Percentiles rank a stretch among this genome's conserved stretches.
phyloP scores from a whole-genome alignment of 2,113 vertebrate species.

The Taxidea taxus region DNA sequence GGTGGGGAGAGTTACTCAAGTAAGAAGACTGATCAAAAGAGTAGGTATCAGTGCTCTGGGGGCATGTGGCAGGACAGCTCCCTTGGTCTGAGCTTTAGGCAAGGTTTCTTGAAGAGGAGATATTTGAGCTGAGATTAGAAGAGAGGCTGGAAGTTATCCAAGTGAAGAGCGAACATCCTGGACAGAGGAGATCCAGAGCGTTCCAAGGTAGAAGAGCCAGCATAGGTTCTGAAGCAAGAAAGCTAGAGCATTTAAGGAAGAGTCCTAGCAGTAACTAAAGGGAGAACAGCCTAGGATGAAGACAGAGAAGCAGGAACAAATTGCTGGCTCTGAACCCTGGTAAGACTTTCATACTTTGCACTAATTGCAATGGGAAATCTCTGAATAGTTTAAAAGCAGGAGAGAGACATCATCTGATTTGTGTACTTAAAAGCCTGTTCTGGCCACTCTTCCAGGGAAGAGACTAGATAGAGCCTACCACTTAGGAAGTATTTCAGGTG shows the following conservation, averaged over 20 bases:
- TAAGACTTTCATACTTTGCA: neutral
- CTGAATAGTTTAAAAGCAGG: neutral
- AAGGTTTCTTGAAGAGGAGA: neutral
- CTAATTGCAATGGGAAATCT: neutral
- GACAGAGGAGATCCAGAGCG: neutral
- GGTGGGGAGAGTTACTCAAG: neutral
- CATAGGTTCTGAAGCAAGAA: neutral
- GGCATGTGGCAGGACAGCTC: neutral
- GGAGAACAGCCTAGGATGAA: neutral
- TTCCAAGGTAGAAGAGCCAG: neutral
- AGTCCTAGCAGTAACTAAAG: neutral
- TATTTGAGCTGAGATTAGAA: neutral
- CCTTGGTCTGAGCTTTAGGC: neutral
- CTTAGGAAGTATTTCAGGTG: neutral
- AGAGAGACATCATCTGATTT: neutral
- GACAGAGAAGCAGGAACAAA: neutral
- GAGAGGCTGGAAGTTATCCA: neutral
- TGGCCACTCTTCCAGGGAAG: neutral
- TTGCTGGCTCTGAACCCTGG: neutral
- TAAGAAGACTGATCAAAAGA: neutral
- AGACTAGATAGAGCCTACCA: neutral
- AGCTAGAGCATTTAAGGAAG: neutral
- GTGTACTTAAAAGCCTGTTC: neutral
- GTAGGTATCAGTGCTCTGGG: neutral
- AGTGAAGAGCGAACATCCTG: neutral